phyloP scores from a whole-genome alignment of 1,140 invertebrate species.

The Heliconius nattereri region DNA sequence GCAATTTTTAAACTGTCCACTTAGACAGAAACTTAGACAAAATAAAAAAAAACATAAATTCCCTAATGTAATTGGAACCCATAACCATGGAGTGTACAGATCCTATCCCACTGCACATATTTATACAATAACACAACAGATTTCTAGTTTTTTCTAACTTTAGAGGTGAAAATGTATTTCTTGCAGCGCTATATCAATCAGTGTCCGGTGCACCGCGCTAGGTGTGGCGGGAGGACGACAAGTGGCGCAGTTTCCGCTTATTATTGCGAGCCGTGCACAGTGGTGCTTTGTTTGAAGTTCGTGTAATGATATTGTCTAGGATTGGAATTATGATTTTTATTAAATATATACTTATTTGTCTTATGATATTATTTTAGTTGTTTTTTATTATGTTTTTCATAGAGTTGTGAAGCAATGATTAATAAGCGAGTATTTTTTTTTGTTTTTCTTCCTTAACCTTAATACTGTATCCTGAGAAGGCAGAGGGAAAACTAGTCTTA shows the following conservation, averaged over 20 bases:
- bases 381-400: no score
- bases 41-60: no score
- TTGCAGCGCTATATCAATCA: conserved; percentile 22
- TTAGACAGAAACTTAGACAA: no score
- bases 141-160: background rate
- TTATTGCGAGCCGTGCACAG: conserved; percentile 49
- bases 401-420: no score
- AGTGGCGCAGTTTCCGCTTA: conserved; percentile 56
- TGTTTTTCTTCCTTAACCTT: no score
- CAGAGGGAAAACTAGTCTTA: background rate
- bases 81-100: no score
- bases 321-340: conserved; percentile 25
- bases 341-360: no score
- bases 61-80: no score
- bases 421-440: background rate
- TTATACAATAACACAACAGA: background rate
- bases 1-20: no score
- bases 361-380: no score
- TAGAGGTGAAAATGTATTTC: conserved; percentile 22
- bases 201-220: background rate
- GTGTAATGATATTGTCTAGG: conserved; percentile 24
- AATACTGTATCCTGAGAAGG: background rate
- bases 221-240: conserved; percentile 16
- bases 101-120: no score
- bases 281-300: conserved; percentile 55